Base-by-base conservation (phyloP, 92 coral and sea anemone species). In the Actinostola sp. region DNA sequence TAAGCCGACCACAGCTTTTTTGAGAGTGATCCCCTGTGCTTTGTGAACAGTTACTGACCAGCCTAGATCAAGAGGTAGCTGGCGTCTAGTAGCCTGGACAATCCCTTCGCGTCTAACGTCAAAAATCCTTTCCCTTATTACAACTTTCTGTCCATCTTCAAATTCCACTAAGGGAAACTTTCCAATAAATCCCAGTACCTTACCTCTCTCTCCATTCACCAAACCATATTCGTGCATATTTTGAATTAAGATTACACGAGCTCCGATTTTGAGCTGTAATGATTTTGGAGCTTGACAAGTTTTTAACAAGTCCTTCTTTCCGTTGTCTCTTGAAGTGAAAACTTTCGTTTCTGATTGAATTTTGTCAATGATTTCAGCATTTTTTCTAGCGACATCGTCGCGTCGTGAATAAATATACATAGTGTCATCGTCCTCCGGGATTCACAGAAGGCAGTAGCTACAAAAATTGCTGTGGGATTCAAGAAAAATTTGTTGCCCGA, bases 141-240 rank as follows among this genome's bases (percentile, higher is more conserved):
- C 15, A 8, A 54, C 61, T 21, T 21, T 27, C 29, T 21, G 29
- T 54, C 85, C 57, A 60, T 80, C 59, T 61, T 61, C 72, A 50
- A 80, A 80, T 29, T 55, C 50, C 24, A 80, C 79, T 2, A 34
- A 64, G 8, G 85, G 85, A 62, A 70, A 80, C 36, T 71, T 80
- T 20, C 57, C 64, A 24, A 80, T 72, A 70, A 80, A 80, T 21
- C 43, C 68, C 23, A 67, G 14, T 30, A 63, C 70, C 52, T 63
- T 63, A 15, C 70, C 70, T 29, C 48, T 39, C 29, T 34, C 48
- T 63, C 70, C 70, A 63, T 63, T 63, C 30, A 63, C 70, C 38
- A 69, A 63, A 21, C 75, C 75, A 19, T 31, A 30, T 12, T 51
- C 44, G 57, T 38, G 46, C 61, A 50, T 25, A 32, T 69, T 69